Base-by-base conservation (phyloP, 1,140 invertebrate species). In the Caenorhabditis tropicalis region DNA sequence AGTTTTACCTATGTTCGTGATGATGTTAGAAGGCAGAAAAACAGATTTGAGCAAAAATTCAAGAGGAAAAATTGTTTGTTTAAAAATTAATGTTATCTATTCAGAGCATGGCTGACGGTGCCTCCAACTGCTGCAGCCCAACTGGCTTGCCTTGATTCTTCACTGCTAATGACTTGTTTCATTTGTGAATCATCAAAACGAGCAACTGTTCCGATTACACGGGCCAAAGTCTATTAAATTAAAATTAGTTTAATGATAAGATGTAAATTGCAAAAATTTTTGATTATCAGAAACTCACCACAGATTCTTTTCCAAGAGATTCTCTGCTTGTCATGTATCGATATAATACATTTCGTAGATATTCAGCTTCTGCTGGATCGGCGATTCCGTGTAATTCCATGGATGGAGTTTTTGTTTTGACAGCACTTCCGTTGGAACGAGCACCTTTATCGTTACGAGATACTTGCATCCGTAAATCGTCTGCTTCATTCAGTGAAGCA, bases 121-220 rank as follows among this genome's bases (percentile, higher is more conserved):
- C 46, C 86, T 33, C 84, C 80, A 46, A 81, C 46, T 6, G 58
- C 65, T 1, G 65, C 65, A 10, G 65, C 36, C 86, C 86, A 87
- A 16, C 80, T 81, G 1, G 51, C 56, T 46, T 43, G 31, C 21
- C 86, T 58, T n/a, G 24, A 33, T 60, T 87, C 86, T 79, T 87
- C 86, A 51, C 74, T 84, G 46, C 29, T 24, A 3, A 87, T 56
- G 9, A 87, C 82, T 16, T 56, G 15, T 4, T 87, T 86, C 82
- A 87, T 48, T 60, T 87, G 85, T 19, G 60, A 51, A 16, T 82
- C 70, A 27, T 65, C 51, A 49, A 87, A 87, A 39, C 87, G 88
- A 27, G 86, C 85, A 10, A 87, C 86, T 12, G 86, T 87, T 24
- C 86, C 86, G 16, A 87, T 87, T 5, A 87, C 86, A 31, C 84